Evolutionary conservation across 1,140 invertebrate genomes (phyloP), one percentile per base, ranked within the genome.

Genomic region (Drosophila biarmipes): DNA sequence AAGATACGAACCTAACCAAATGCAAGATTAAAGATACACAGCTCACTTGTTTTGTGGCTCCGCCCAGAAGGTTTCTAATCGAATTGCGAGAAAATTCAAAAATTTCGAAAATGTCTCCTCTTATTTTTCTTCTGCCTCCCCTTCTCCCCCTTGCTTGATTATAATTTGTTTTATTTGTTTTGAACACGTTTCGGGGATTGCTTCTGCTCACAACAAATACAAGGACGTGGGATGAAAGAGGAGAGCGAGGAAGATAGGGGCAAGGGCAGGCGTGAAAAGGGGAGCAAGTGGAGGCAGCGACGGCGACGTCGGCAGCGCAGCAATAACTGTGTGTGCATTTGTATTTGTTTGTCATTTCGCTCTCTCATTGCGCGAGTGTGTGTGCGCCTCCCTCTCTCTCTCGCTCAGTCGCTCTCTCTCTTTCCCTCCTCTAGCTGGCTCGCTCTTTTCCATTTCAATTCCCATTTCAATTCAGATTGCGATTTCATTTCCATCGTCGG

Each of bases 261-360:
- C 15, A 74, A 73, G 62, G 27, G 59, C 46, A 53, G 73, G 21
- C 15, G 35, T 40, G 45, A 17, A 40, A 53, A 29, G 61, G 54
- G 37, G 34, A 73, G 49, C 37, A 31, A 55, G 17, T 19, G 43
- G 15, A 8, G 38, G 43, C 31, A 35, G 51, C 46, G 34, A 31
- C 64, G 53, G 19, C 45, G 63, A 56, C 64, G 45, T 11, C 34
- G 55, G 15, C 71, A 51, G 69, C 45, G 58, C 56, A 37, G 42
- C 51, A 38, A 37, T 45, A 27, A 35, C 11, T 45, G 42, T 38
- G 35, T 35, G 35, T 54, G 51, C 40, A 38, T 34, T 53, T 86
- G 81, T 86, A 87, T 86, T 86, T 76, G 80, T 85, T 73, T 69
- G 55, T 66, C 48, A 58, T 48, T 54, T 43, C 69, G 73, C 73